A percentile compares a stretch with the other conserved stretches of the same genome.
Conservation (phyloP, 2,113 vertebrate genomes). For the Nesoenas mayeri region DNA sequence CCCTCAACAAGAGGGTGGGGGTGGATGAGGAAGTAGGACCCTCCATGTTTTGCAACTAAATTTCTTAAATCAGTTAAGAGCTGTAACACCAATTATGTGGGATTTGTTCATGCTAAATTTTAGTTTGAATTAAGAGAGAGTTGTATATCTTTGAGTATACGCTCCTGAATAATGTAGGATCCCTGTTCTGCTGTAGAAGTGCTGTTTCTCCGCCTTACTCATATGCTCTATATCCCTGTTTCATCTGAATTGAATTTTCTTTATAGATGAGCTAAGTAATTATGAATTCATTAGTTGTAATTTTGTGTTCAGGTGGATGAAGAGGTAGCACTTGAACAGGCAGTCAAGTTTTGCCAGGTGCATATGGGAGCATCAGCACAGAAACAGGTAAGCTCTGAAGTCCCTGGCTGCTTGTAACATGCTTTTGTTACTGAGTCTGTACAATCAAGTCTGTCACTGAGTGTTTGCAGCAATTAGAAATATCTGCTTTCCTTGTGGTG, state of each 20-base stretch:
- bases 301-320: slow-evolving; percentile 89
- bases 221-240: neutral
- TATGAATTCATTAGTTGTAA: neutral
- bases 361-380: slow-evolving; percentile 92
- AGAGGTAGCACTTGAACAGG: slow-evolving; percentile 94
- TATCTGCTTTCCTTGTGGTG: neutral
- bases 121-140: neutral
- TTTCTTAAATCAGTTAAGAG: neutral
- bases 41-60: neutral
- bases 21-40: neutral
- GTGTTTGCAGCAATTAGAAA: neutral
- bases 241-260: neutral
- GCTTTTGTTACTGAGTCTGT: neutral
- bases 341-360: slow-evolving; percentile 97
- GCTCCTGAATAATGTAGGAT: neutral
- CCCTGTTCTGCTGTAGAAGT: neutral
- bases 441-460: neutral
- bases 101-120: neutral
- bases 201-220: neutral
- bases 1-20: neutral
- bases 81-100: neutral
- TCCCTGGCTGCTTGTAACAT: neutral
- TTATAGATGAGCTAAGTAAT: neutral
- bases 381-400: slow-evolving; percentile 85
- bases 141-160: neutral